Conservation (phyloP, 1,140 invertebrate species). For the Danaus plexippus region DNA sequence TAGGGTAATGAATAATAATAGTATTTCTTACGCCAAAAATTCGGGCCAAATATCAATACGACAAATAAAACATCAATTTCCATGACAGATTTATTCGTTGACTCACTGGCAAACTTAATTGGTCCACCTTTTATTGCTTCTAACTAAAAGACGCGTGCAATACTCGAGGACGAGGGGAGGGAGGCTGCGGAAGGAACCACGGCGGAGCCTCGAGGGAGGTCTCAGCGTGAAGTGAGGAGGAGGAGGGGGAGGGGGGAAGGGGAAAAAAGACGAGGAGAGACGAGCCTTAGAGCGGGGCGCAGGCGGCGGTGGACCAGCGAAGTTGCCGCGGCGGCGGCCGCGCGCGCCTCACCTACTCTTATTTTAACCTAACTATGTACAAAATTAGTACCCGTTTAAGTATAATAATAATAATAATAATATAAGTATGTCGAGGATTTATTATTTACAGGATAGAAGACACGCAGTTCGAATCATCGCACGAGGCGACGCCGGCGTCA, state of each 20-base stretch:
- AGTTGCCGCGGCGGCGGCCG: slow-evolving; percentile 40
- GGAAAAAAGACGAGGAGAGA: slow-evolving; percentile 11
- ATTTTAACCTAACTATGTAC: slow-evolving; percentile 61
- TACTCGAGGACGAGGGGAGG: slow-evolving; percentile 9
- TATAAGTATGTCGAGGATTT: slow-evolving; percentile 29
- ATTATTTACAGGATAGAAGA: slow-evolving; percentile 45
- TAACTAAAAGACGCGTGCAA: slow-evolving; percentile 40
- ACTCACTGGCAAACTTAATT: slow-evolving; percentile 63
- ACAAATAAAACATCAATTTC: slow-evolving; percentile 37
- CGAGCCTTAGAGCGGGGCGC: slow-evolving; percentile 18
- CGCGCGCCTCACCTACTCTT: slow-evolving; percentile 43
- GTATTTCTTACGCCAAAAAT: too few species aligned
- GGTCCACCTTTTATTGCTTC: slow-evolving; percentile 69
- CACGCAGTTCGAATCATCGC: slow-evolving; percentile 16
- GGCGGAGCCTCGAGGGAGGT: too few species aligned
- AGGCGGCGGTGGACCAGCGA: slow-evolving; percentile 51
- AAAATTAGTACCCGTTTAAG: slow-evolving; percentile 59
- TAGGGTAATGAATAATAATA: too few species aligned
- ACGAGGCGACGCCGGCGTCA: slow-evolving; percentile 25
- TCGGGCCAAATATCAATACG: too few species aligned
- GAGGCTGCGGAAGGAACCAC: slow-evolving; percentile 8
- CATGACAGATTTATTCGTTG: slow-evolving; percentile 66
- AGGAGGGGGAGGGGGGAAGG: slow-evolving; percentile 9
- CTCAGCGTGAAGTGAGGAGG: slow-evolving; percentile 6
- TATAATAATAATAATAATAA: slow-evolving; percentile 20